Base-by-base conservation (phyloP, 2,888 invertebrate species). In the Drosophila kanekoi region DNA sequence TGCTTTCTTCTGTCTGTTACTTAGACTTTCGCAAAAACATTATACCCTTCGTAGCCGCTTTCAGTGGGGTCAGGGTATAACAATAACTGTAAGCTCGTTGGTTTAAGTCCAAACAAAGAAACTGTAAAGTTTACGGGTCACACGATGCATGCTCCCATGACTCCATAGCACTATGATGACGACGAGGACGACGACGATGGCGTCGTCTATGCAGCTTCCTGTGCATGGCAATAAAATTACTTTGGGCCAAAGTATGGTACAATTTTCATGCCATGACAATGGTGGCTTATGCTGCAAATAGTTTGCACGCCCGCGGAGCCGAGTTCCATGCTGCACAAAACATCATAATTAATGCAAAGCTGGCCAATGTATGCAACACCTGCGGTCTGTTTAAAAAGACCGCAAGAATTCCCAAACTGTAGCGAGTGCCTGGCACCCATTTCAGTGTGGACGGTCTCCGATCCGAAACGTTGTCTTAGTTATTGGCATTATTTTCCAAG, bases 321-420 rank as follows among this genome's bases (percentile, higher is more conserved):
- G 18, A 37, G 28, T 23, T 9, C 45, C 40, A 38, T 37, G 47
- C 49, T 53, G 63, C 62, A 65, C 40, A 44, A 83, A 88, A 91
- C 88, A 89, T 91, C 91, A 92, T 92, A 92, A 92, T 92, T 92
- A 92, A 92, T 92, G 92, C 92, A 92, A 92, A 91, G 92, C 92
- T 91, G 79, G 87, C 68, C 86, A 91, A 91, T 90, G 90, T 91
- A 90, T 92, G 92, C 92, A 92, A 92, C 92, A 92, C 92, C 92
- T 92, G 92, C 80, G 92, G 91, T 92, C 92, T 84, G 90, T 91
- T 89, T 90, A 77, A 89, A 91, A 91, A 89, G 91, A 92, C 92
- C 91, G 84, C 91, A 89, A 84, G 79, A 81, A 75, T 82, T 79
- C 60, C 73, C 63, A 53, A 61, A 60, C 67, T 18, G n/a, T 38